Base-by-base conservation (phyloP, 2,888 invertebrate genomes). In the Auanema freiburgensis region DNA sequence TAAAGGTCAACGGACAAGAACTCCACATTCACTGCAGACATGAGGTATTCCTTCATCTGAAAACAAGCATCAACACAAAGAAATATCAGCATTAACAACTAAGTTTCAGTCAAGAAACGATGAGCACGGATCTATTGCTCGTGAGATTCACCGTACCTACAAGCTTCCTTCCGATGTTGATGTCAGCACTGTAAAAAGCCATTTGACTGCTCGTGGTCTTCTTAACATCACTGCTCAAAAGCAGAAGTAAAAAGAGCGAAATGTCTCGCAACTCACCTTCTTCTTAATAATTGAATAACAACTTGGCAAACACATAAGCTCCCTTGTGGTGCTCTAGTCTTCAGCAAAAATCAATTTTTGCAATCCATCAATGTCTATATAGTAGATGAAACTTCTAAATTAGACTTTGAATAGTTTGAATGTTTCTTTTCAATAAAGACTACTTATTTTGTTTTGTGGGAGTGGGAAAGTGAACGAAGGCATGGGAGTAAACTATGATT, bases 131-230 rank as follows among this genome's bases (percentile, higher is more conserved):
- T 69, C 72, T 14, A 73, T 82, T 41, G 71, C 77, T 24, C 77
- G 81, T 54, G 81, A 81, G 63, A 76, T 81, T 61, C 72, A 71
- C 63, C 71, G 71, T 42, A 66, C 71, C 57, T 82, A 82, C 72
- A 72, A 81, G 50, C 78, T 81, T 12, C 80, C 80, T n/a, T 67
- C 72, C 16, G 80, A 80, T 66, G 79, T 81, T 52, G 80, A 80
- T 51, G 71, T 73, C 43, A 61, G 75, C 62, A 69, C 77, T 10
- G 74, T 80, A 58, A 80, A 79, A 69, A 77, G 77, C 21, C 79
- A 81, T 58, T 70, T 82, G 59, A 72, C 74, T 21, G 65, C 73
- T 54, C 76, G 80, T 46, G 81, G 81, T 61, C 78, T 79, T 44
- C 79, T 81, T 57, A 68, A 71, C 60, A 81, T 81, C 73, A 78